Base-by-base conservation (phyloP, 2,888 invertebrate genomes). In the Epirrhoe tristata region DNA sequence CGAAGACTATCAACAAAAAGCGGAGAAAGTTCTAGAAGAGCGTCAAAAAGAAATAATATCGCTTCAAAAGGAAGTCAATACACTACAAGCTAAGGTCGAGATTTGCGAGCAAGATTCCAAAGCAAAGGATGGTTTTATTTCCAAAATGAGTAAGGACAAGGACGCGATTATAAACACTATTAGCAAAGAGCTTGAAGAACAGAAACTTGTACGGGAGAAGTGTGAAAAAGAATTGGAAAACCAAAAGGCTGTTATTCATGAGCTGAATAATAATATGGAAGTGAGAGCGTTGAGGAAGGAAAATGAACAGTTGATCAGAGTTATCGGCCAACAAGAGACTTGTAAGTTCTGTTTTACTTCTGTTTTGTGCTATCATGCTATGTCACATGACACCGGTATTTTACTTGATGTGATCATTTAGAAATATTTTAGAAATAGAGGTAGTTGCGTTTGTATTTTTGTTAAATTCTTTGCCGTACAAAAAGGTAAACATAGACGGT, bases 301-400 rank as follows among this genome's bases (percentile, higher is more conserved):
- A 73, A 88, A 90, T 55, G 86, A 87, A 63, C 82, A 86, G 48
- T 74, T 90, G 62, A 76, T 84, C 10, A 83, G 80, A 69, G 85
- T 78, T 50, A 69, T 86, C 36, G 87, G 82, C 63, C 83, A 86
- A 58, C 82, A 79, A 70, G 88, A 89, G 55, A 85, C 83, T 62
- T 82, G 91, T 91, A 82, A 80, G 90, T 90, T 56, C 52, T 62
- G 69, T 54, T 53, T 62, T 53, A 63, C 56, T 56, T 71, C 66
- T 67, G 58, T 63, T 24, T 39, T 68, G 59, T 31, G 57, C 6
- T 58, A 64, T 54, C 60, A 68, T 57, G 53, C 65, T 36, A 61
- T 67, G 59, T 59, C 59, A 12, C 39, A 32, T 8, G 68, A 68
- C 10, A 68, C 68, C 3, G 68, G 68, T 1, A 58, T 68, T 46